Evolutionary conservation across 53 echinoderm and acorn worm species (phyloP).

Genomic region (Henricia sp.): DNA sequence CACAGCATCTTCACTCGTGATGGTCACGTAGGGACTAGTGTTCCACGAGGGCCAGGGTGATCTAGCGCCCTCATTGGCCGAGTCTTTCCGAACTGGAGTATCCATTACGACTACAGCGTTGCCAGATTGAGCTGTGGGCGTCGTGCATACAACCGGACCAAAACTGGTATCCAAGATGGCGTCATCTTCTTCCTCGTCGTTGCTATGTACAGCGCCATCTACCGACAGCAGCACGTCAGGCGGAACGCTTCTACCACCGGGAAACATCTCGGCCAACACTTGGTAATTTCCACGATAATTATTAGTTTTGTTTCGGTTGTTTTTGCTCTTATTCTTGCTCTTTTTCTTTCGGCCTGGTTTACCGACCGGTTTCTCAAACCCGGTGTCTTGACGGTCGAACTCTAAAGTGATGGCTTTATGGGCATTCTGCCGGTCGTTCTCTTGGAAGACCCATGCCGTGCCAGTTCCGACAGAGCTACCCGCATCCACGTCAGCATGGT

Average conservation of each 20-base stretch:
- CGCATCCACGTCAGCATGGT: conserved; percentile 32
- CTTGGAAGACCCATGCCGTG: conserved; percentile 45
- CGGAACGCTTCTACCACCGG: neutral
- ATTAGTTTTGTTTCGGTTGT: conserved; percentile 14
- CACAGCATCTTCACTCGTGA: conserved; percentile 25
- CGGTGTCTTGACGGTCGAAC: conserved; percentile 5
- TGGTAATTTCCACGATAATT: conserved; percentile 36
- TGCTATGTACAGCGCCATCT: conserved; percentile 36
- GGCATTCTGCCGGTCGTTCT: conserved; percentile 3
- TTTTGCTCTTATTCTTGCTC: conserved; percentile 29
- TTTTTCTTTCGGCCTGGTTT: neutral
- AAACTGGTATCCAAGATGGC: conserved; percentile 36
- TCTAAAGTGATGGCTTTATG: conserved; percentile 11
- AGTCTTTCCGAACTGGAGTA: neutral
- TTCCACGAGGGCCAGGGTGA: conserved; percentile 43
- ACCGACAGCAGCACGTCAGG: conserved; percentile 42
- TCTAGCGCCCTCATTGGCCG: conserved; percentile 5
- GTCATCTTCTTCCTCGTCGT: conserved; percentile 49
- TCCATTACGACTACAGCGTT: neutral
- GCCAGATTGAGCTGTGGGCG: neutral
- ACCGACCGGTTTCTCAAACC: neutral
- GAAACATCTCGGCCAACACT: conserved; percentile 43
- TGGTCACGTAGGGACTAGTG: conserved; percentile 33
- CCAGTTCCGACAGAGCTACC: conserved; percentile 27
- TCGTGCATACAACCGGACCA: neutral